phyloP scores from a whole-genome alignment of 2,888 invertebrate genomes.

The Leptopilina syphax region DNA sequence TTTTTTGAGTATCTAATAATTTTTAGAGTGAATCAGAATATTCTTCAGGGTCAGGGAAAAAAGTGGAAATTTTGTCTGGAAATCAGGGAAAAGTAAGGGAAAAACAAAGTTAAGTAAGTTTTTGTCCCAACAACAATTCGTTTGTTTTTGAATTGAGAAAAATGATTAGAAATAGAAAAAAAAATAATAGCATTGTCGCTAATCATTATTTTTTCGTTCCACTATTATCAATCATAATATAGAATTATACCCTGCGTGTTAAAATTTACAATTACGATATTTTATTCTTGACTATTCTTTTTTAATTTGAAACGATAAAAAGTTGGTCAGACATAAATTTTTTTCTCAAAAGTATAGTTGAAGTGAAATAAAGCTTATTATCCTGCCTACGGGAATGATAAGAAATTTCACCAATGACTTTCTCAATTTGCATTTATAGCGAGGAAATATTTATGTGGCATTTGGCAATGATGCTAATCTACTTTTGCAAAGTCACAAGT shows the following conservation, averaged over 20 bases:
- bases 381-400: conserved; percentile 3
- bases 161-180: too few species aligned
- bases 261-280: neutral
- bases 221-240: too few species aligned
- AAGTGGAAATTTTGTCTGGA: too few species aligned
- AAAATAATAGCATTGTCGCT: too few species aligned
- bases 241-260: neutral
- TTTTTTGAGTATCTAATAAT: too few species aligned
- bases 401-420: conserved; percentile 31
- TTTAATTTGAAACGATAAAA: neutral
- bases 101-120: too few species aligned
- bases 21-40: too few species aligned
- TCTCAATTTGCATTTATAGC: conserved; percentile 35
- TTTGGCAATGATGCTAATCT: conserved; percentile 40
- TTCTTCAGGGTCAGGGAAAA: too few species aligned
- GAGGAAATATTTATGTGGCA: conserved; percentile 40
- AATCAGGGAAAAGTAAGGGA: too few species aligned
- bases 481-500: conserved; percentile 30
- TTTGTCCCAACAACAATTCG: too few species aligned
- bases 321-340: conserved; percentile 12
- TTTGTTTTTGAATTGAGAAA: too few species aligned
- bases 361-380: conserved; percentile 31
- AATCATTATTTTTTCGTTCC: too few species aligned
- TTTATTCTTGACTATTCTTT: neutral
- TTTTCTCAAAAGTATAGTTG: neutral